Conservation (phyloP, 2,113 vertebrate species). For the Cairina moschata region DNA sequence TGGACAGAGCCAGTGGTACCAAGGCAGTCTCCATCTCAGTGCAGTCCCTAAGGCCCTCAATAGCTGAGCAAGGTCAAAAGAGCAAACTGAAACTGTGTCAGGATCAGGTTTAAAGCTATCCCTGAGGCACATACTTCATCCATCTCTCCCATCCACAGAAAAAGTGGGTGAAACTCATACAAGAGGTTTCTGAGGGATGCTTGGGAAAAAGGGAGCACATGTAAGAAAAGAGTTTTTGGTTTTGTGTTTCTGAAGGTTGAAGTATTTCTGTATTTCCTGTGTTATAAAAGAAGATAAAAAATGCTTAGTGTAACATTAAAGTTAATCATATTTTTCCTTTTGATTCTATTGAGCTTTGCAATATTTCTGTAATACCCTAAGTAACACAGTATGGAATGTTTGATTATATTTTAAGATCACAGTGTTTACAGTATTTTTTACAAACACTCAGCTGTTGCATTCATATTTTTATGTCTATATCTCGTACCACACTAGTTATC, state of each 20-base stretch:
- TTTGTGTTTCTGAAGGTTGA: background rate
- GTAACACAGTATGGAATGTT: background rate
- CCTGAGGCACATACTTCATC: conserved; percentile 30
- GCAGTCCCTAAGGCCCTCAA: background rate
- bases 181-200: background rate
- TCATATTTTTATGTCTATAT: background rate
- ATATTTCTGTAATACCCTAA: background rate
- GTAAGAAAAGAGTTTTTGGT: background rate
- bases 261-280: background rate
- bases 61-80: conserved; percentile 54
- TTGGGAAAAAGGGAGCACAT: background rate
- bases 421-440: background rate
- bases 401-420: background rate
- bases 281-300: background rate
- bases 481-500: background rate
- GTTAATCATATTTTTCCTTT: background rate
- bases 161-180: background rate
- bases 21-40: background rate
- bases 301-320: background rate
- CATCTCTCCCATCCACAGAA: background rate
- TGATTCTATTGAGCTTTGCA: background rate
- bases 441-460: background rate
- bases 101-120: conserved; percentile 44
- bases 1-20: background rate
- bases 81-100: conserved; percentile 53